Conservation (phyloP, 2,888 invertebrate genomes). For the Microplitis deprimator region DNA sequence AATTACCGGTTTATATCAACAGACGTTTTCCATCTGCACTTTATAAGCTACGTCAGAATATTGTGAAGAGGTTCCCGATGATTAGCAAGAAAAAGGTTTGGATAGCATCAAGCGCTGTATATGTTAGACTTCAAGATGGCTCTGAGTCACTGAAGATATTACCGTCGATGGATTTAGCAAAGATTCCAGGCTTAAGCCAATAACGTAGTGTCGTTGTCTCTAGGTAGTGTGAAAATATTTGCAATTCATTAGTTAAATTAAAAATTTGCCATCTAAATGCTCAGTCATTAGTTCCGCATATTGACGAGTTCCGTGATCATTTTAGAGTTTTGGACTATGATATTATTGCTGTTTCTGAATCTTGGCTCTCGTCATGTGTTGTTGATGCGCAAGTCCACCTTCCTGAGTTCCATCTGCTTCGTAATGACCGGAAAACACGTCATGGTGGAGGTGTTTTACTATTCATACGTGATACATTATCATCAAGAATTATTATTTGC, state of each 20-base stretch:
- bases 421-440: conserved; percentile 12
- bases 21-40: neutral
- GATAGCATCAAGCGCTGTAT: neutral
- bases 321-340: neutral
- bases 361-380: conserved; percentile 22
- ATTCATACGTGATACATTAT: neutral
- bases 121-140: neutral
- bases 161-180: neutral
- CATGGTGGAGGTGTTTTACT: neutral
- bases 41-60: conserved; percentile 1
- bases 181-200: neutral
- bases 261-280: conserved; percentile 7
- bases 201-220: neutral
- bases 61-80: neutral
- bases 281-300: neutral
- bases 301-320: neutral
- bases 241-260: neutral
- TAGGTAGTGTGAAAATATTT: neutral
- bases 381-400: conserved; percentile 18
- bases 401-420: conserved; percentile 4
- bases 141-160: neutral
- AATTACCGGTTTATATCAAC: neutral
- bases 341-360: conserved; percentile 12
- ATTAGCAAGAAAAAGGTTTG: neutral
- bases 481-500: neutral